These are phyloP conservation scores for Telmatochromis sp. DNA, from an alignment of 2,113 vertebrate species.

Conservation along the genomic window DNA sequence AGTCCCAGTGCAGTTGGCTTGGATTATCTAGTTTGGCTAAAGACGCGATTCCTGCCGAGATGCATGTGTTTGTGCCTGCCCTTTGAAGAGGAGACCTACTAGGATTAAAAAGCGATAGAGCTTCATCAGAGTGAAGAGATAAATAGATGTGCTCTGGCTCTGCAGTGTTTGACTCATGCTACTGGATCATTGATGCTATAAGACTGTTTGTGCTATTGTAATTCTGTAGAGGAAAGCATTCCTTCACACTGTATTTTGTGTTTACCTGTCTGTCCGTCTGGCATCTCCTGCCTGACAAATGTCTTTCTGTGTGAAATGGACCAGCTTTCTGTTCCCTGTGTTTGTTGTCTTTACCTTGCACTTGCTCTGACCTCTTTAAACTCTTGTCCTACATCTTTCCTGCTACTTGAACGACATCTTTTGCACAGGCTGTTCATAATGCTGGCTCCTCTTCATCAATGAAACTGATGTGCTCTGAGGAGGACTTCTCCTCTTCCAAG, in stretches of 20 bases:
- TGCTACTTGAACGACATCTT: neutral
- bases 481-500: constrained; percentile 16
- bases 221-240: neutral
- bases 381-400: neutral
- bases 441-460: constrained; percentile 76
- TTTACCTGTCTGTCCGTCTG: neutral
- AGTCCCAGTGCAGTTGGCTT: neutral
- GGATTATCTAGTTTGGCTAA: neutral
- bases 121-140: neutral
- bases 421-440: constrained; percentile 46
- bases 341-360: neutral
- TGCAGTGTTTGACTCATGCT: neutral
- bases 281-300: neutral
- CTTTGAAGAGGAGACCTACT: neutral
- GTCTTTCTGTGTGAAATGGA: neutral
- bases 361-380: neutral
- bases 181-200: neutral
- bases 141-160: neutral
- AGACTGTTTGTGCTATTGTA: constrained; percentile 17
- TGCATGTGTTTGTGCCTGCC: neutral
- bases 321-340: neutral
- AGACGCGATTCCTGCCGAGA: neutral
- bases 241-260: neutral
- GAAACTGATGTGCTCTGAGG: constrained; percentile 72
- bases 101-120: neutral